Conservation (phyloP, 2,113 vertebrate genomes). For the Caranx ignobilis region DNA sequence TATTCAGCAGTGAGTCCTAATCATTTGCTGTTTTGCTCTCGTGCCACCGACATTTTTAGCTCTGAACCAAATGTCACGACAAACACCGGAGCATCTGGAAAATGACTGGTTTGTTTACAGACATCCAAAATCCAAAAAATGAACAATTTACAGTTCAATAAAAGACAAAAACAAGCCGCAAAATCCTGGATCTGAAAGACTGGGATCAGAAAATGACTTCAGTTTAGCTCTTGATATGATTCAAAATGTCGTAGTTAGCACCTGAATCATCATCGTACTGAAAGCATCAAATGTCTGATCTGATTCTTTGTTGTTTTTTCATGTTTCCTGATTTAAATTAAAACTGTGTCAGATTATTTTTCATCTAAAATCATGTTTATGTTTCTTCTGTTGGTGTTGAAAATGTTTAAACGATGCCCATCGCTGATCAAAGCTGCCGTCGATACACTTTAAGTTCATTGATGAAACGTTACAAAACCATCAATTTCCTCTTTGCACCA, state of each 20-base stretch:
- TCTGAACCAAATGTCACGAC: not conserved
- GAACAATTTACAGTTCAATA: no score
- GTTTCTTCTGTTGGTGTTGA: not conserved
- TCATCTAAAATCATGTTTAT: no score
- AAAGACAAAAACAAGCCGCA: no score
- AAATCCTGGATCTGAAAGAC: not conserved
- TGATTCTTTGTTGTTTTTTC: not conserved
- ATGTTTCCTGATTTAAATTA: not conserved
- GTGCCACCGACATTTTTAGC: not conserved
- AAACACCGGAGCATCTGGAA: not conserved
- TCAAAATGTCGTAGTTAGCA: no score
- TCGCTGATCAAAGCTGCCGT: not conserved
- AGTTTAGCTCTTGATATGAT: not conserved
- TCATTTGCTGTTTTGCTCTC: not conserved
- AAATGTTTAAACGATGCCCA: not conserved
- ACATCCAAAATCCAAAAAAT: not conserved
- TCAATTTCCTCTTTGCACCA: constrained; percentile 18
- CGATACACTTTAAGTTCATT: not conserved
- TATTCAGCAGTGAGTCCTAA: not conserved
- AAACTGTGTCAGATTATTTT: not conserved
- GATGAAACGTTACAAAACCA: not conserved
- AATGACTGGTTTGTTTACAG: not conserved
- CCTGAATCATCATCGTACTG: no score
- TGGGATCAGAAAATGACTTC: no score
- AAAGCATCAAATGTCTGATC: no score